Conservation (phyloP, 2,888 invertebrate species). For the Slavum lentiscoides region DNA sequence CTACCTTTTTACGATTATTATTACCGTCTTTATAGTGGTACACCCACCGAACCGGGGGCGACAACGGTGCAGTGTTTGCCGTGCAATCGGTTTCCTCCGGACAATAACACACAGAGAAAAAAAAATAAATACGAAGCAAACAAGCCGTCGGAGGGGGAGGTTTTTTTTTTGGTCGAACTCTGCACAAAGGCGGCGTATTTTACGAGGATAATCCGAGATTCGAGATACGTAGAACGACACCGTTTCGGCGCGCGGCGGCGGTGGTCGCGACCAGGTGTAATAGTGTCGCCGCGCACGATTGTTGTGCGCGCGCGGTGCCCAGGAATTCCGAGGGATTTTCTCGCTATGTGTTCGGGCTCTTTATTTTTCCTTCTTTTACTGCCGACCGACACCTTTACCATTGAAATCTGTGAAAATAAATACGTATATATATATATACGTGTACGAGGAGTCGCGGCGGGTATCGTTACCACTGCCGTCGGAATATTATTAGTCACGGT, state of each 20-base stretch:
- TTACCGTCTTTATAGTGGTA: no score
- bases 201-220: no score
- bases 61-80: no score
- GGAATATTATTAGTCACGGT: conserved; percentile 52
- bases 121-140: no score
- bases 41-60: no score
- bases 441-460: not conserved
- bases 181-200: no score
- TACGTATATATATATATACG: conserved; percentile 27
- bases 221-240: no score
- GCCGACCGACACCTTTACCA: conserved; percentile 42
- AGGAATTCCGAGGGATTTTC: conserved; percentile 49
- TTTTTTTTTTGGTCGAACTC: not conserved
- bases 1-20: no score
- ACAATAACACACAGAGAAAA: no score
- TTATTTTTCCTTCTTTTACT: no score
- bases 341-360: not conserved
- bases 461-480: conserved; percentile 29
- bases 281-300: not conserved
- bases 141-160: not conserved
- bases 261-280: conserved; percentile 35
- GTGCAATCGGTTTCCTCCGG: no score
- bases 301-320: not conserved
- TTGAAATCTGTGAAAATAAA: conserved; percentile 17
- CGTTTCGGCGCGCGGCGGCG: not conserved